These are phyloP conservation scores for Lacerta viridis DNA, from an alignment of 2,797 vertebrate genomes.

Conservation along the genomic window DNA sequence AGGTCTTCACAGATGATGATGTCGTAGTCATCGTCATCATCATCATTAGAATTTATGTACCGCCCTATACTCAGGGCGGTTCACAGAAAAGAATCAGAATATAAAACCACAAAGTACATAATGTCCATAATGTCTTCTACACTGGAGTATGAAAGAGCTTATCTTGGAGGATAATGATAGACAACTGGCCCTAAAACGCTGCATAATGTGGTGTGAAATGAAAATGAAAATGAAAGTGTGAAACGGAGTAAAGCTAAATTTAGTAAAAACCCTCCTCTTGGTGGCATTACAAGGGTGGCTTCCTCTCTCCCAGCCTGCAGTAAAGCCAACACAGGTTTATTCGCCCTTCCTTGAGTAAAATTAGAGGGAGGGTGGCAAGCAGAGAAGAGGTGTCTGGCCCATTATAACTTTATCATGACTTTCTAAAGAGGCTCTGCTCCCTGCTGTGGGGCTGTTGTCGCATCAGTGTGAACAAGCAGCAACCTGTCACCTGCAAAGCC, in stretches of 20 bases:
- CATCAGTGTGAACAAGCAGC: conserved; percentile 68
- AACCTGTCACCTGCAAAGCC: conserved; percentile 65
- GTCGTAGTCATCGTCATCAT: too few relatives aligned
- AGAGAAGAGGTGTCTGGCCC: conserved; percentile 66
- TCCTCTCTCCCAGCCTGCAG: conserved; percentile 13
- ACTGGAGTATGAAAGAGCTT: neutral
- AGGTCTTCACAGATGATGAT: neutral
- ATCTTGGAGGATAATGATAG: conserved; percentile 43
- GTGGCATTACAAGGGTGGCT: conserved; percentile 27
- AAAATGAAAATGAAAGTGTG: conserved; percentile 51
- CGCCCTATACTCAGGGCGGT: too few relatives aligned
- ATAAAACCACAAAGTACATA: too few relatives aligned
- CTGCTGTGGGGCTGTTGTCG: conserved; percentile 70
- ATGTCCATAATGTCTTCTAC: neutral
- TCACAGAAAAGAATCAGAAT: too few relatives aligned
- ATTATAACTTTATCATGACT: conserved; percentile 71
- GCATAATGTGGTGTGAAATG: conserved; percentile 37
- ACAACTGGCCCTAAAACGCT: conserved; percentile 50
- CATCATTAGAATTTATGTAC: too few relatives aligned
- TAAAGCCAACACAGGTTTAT: conserved; percentile 49
- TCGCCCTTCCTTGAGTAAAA: conserved; percentile 62
- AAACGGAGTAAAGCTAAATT: conserved; percentile 63
- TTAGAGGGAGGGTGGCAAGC: conserved; percentile 63
- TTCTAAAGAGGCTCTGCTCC: conserved; percentile 71
- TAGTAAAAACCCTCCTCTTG: conserved; percentile 52